Base-by-base conservation (phyloP, 2,888 invertebrate species). In the Orchesellides sinensis region DNA sequence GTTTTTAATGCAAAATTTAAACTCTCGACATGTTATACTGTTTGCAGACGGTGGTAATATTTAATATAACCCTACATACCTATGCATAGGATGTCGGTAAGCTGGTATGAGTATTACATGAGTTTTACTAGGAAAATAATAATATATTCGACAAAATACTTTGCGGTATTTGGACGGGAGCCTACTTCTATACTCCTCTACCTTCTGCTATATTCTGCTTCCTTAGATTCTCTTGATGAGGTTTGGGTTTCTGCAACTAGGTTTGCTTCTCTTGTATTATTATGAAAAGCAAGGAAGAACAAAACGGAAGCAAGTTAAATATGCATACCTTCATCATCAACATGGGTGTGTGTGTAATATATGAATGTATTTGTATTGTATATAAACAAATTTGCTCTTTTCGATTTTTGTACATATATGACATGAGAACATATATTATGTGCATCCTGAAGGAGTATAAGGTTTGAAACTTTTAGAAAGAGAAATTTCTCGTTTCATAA, bases 131-230 rank as follows among this genome's bases (percentile, higher is more conserved):
- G 21, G 52, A 21, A 59, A 59, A 59, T 59, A 49, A 21, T 59
- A 59, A 56, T 63, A 45, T 63, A 63, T 40, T 63, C 45, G 35
- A 63, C 27, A 63, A 40, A 63, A 63, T 63, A 63, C 40, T 63
- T 63, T 63, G 63, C 63, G 63, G 63, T 63, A 40, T 63, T 40
- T 63, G 63, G 35, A 35, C 63, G 19, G 14, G 63, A 40, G 29
- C 8, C 23, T 27, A 68, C 19, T n/a, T n/a, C n/a, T n/a, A 65
- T 40, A 61, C 17, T 6, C 3, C 32, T n/a, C 63, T 27, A 4
- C 5, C 35, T 14, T 32, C 6, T 40, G 6, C 19, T 6, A 2
- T 21, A 10, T 14, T 27, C 21, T 59, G 27, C 4, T n/a, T 49
- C 49, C 17, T 56, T 56, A 14, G 10, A 54, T 21, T 35, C 25